Percentiles rank a stretch among this genome's conserved stretches.
Conservation (phyloP, 2,888 invertebrate genomes). For the Dryomyza anilis region DNA sequence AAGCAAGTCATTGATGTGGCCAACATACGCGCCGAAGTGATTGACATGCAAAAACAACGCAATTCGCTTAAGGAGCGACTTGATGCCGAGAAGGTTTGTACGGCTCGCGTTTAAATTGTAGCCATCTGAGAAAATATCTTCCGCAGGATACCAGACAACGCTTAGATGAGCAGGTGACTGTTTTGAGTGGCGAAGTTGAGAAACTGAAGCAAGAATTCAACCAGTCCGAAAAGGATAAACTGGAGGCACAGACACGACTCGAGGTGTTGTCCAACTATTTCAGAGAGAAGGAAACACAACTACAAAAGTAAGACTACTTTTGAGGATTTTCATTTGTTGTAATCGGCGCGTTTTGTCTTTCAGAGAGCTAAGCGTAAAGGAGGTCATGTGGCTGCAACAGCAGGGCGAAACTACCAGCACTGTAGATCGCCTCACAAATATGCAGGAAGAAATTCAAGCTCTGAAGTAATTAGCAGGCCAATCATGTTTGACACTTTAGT, state of each 20-base stretch:
- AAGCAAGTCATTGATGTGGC: conserved; percentile 66
- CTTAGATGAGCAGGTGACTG: conserved; percentile 59
- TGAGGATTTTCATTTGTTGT: not conserved
- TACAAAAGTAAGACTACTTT: conserved; percentile 74
- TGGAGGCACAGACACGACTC: conserved; percentile 80
- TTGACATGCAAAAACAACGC: conserved; percentile 65
- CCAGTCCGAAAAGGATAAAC: conserved; percentile 71
- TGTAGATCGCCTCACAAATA: conserved; percentile 75
- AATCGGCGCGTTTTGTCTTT: not conserved
- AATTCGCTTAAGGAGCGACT: conserved; percentile 61
- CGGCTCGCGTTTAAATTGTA: no score
- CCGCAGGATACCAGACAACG: conserved; percentile 61
- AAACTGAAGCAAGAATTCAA: conserved; percentile 66
- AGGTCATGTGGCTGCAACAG: conserved; percentile 78
- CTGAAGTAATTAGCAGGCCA: conserved; percentile 68
- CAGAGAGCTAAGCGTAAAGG: conserved; percentile 79
- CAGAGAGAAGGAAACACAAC: conserved; percentile 85
- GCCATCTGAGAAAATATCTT: no score
- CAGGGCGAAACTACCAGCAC: conserved; percentile 82
- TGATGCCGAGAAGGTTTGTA: conserved; percentile 57
- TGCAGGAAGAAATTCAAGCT: conserved; percentile 80
- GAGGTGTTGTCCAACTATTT: conserved; percentile 89
- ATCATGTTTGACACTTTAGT: not conserved
- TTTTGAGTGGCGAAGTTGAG: conserved; percentile 64
- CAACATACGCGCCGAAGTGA: conserved; percentile 66